These are phyloP conservation scores for Timandra comae DNA, from an alignment of 2,888 invertebrate genomes.

Conservation along the genomic window DNA sequence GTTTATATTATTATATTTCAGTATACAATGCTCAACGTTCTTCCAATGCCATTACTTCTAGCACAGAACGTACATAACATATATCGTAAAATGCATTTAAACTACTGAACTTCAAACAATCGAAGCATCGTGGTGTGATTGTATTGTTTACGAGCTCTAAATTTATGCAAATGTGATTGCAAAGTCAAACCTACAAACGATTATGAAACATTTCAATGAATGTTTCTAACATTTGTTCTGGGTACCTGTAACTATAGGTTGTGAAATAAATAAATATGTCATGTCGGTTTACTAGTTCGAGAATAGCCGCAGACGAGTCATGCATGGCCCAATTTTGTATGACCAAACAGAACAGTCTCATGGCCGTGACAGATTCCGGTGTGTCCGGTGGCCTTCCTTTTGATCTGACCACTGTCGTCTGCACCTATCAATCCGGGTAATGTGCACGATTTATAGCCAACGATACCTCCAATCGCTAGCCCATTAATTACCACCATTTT, in stretches of 20 bases:
- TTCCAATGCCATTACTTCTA: conserved; percentile 39
- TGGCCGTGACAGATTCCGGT: conserved; percentile 42
- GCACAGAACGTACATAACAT: conserved; percentile 9
- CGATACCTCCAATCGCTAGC: conserved; percentile 22
- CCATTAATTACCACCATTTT: conserved; percentile 38
- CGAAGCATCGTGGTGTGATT: conserved; percentile 32
- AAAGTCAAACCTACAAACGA: conserved; percentile 12
- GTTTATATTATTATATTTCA: conserved; percentile 32
- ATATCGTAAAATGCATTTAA: conserved; percentile 24
- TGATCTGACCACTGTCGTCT: conserved; percentile 49
- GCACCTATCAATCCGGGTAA: conserved; percentile 31
- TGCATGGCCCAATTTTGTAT: conserved; percentile 54
- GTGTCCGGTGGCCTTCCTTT: conserved; percentile 47
- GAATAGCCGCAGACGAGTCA: conserved; percentile 58
- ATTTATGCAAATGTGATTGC: conserved; percentile 35
- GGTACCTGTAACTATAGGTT: conserved; percentile 33
- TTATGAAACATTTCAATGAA: conserved; percentile 24
- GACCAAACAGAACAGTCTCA: conserved; percentile 37
- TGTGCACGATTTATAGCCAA: conserved; percentile 27
- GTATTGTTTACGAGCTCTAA: conserved; percentile 43
- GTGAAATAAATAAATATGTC: conserved; percentile 52
- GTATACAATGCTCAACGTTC: conserved; percentile 19
- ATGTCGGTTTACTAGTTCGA: conserved; percentile 45
- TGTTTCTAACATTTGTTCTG: conserved; percentile 28
- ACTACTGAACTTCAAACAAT: conserved; percentile 32